Percentiles rank a stretch among this genome's conserved stretches.
Conservation (phyloP, 2,888 invertebrate species). For the Malacosoma neustria region DNA sequence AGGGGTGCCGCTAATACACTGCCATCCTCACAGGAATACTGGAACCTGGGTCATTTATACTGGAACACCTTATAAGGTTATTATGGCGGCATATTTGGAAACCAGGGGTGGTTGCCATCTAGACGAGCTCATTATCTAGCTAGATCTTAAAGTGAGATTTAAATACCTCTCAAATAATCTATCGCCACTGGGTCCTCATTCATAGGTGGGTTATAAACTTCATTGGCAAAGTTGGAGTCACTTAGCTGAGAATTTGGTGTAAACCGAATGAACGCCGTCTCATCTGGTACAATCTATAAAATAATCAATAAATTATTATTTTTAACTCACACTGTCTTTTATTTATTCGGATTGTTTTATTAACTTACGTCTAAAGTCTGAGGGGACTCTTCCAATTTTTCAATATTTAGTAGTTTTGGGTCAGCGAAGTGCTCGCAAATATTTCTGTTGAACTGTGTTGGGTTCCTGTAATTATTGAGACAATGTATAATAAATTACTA, state of each 20-base stretch:
- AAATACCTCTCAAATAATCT: neutral
- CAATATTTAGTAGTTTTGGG: constrained; percentile 42
- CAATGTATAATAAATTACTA: too few relatives aligned
- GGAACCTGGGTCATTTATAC: too few relatives aligned
- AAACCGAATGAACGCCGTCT: constrained; percentile 86
- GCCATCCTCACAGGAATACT: too few relatives aligned
- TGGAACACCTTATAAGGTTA: too few relatives aligned
- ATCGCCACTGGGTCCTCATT: constrained; percentile 41
- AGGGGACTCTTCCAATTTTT: constrained; percentile 22
- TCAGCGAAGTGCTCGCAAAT: constrained; percentile 60
- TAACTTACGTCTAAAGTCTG: constrained; percentile 35
- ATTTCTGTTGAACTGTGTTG: constrained; percentile 47
- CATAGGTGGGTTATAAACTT: constrained; percentile 84
- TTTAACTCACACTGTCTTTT: too few relatives aligned
- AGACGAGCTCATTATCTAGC: too few relatives aligned
- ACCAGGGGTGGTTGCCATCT: too few relatives aligned
- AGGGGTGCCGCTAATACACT: too few relatives aligned
- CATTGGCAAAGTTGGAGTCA: constrained; percentile 85
- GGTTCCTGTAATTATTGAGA: constrained; percentile 33
- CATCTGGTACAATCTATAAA: constrained; percentile 75
- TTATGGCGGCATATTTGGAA: too few relatives aligned
- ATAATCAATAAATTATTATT: constrained; percentile 1
- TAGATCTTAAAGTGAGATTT: too few relatives aligned
- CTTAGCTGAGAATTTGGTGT: constrained; percentile 78
- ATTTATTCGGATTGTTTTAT: too few relatives aligned